phyloP scores from a whole-genome alignment of 37 sponge, comb jelly and placozoan species.

The Haliclona indistincta region DNA sequence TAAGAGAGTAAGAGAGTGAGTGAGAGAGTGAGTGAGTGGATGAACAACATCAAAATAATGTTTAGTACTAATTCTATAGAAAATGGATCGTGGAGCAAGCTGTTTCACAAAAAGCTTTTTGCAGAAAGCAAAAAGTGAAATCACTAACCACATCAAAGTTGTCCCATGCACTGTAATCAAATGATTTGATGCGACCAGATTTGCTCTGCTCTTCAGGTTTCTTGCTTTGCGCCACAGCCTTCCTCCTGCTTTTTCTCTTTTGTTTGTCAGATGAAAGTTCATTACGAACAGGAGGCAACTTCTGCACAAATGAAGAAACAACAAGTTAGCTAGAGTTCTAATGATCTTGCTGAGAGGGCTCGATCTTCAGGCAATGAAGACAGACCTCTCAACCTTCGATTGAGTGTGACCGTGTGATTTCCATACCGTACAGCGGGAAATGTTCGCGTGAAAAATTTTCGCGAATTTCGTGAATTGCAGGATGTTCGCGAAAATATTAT shows the following conservation, averaged over 20 bases:
- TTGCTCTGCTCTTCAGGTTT: slow-evolving; percentile 10
- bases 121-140: no score
- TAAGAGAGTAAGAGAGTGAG: no score
- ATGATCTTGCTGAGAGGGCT: not conserved
- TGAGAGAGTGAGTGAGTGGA: no score
- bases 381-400: not conserved
- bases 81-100: no score
- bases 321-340: not conserved
- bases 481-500: no score
- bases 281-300: slow-evolving; percentile 58
- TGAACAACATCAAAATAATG: no score
- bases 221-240: not conserved
- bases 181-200: slow-evolving; percentile 72
- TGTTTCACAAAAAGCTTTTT: no score
- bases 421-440: no score
- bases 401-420: no score
- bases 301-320: slow-evolving; percentile 10
- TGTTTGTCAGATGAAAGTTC: slow-evolving; percentile 1
- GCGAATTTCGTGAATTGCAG: no score
- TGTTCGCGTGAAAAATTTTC: no score
- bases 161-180: slow-evolving; percentile 96
- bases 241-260: slow-evolving; percentile 42
- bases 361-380: not conserved
- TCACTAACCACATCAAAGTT: slow-evolving; percentile 95
- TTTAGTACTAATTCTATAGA: no score